Evolutionary conservation across 2,797 vertebrate genomes (phyloP), one percentile per base, ranked within the genome.

Genomic region (Enteromius trimaculatus): DNA sequence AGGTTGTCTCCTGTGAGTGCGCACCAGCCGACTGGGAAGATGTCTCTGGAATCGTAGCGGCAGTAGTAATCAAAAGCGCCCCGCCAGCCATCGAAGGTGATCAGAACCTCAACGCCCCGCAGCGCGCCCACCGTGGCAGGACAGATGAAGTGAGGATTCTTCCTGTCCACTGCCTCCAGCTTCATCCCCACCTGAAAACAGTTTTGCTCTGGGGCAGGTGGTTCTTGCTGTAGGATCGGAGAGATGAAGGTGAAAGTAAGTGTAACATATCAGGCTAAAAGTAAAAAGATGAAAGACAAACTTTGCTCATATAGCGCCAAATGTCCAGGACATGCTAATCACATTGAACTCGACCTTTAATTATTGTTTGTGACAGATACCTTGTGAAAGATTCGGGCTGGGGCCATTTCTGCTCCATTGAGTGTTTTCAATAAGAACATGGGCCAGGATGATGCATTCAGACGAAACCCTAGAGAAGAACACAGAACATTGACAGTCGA

Each of bases 31-130:
- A 99, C 97, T 26, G 98, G 98, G 93, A 99, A 99, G 94, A 99
- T 96, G 94, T 99, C 98, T 21, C 98, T 95, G 4, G 97, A 99
- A 93, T 99, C 97, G 71, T 99, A 99, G 85, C 98, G 97, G 92
- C 98, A 99, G 95, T 98, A 98, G 95, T 99, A 99, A 94, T 99
- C 98, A 90, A 99, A 99, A 85, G 98, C 98, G 80, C 98, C 98
- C 88, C 97, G 95, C 98, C 98, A 99, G 89, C 98, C 98, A 87
- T 99, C 98, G 84, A 99, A 99, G 91, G 98, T 98, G 95, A 99
- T 97, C 89, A 97, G 96, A 94, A 99, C 96, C 94, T 99, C 97
- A 42, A 96, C 96, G 39, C 98, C 98, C 10, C 98, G 95, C 91
- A 99, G 95, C 39, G 98, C 97, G 69, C 98, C 98, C 88, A 98